Evolutionary conservation across 2,888 invertebrate species (phyloP).

Genomic region (Agrilus biguttatus): DNA sequence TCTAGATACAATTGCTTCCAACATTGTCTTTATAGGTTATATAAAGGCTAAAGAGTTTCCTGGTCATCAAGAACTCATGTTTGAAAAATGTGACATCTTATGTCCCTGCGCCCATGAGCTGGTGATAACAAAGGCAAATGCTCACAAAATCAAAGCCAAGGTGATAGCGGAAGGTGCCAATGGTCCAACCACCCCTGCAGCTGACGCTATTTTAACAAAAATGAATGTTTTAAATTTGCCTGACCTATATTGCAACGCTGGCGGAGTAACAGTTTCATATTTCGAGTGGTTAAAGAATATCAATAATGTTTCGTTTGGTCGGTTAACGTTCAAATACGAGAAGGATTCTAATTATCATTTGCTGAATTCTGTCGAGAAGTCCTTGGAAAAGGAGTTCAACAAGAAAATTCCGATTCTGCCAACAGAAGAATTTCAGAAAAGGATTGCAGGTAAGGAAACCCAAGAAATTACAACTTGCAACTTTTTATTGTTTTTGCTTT

Average conservation of each 20-base stretch:
- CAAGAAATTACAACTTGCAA: too few species aligned
- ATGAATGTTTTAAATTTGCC: slow-evolving; percentile 68
- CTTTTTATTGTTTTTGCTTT: too few species aligned
- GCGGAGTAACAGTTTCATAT: slow-evolving; percentile 85
- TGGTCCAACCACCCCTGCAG: slow-evolving; percentile 80
- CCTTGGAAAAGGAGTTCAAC: slow-evolving; percentile 28
- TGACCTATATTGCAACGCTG: slow-evolving; percentile 60
- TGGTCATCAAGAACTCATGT: slow-evolving; percentile 47
- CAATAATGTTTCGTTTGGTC: slow-evolving; percentile 80
- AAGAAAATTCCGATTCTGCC: slow-evolving; percentile 36
- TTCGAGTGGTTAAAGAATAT: slow-evolving; percentile 86
- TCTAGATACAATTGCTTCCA: too few species aligned
- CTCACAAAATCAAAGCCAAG: slow-evolving; percentile 74
- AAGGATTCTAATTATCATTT: slow-evolving; percentile 70
- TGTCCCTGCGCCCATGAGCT: slow-evolving; percentile 90
- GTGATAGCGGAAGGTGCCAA: slow-evolving; percentile 82
- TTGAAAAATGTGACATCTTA: slow-evolving; percentile 84
- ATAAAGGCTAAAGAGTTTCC: too few species aligned
- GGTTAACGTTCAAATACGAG: slow-evolving; percentile 77
- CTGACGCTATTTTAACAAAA: slow-evolving; percentile 58
- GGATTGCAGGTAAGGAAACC: slow-evolving; percentile 24
- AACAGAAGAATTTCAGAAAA: slow-evolving; percentile 51
- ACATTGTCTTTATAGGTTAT: slow-evolving; percentile 38
- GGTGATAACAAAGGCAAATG: slow-evolving; percentile 76
- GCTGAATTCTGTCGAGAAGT: slow-evolving; percentile 42